phyloP scores from a whole-genome alignment of 2,888 invertebrate species.

The Hydropsyche betteni region DNA sequence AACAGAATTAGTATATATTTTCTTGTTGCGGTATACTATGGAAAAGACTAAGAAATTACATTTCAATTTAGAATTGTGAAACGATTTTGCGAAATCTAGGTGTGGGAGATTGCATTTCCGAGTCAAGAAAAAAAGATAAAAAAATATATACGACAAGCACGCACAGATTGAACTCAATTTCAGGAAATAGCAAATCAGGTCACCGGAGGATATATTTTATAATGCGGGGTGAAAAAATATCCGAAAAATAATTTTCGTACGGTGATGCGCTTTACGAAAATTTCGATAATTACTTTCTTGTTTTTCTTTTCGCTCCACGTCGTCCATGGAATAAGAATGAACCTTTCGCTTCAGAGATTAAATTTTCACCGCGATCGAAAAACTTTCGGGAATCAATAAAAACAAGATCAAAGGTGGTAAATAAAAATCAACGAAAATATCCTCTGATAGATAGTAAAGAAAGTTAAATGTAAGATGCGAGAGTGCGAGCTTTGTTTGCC shows the following conservation, averaged over 20 bases:
- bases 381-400: constrained; percentile 22
- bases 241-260: too few species aligned
- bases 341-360: neutral
- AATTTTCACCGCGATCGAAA: constrained; percentile 15
- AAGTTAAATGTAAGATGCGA: neutral
- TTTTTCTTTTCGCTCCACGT: too few species aligned
- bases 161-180: too few species aligned
- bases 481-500: constrained; percentile 16
- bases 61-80: constrained; percentile 20
- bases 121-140: neutral
- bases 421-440: constrained; percentile 3
- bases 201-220: too few species aligned
- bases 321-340: neutral
- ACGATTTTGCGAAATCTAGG: constrained; percentile 9
- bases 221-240: too few species aligned
- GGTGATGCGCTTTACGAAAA: too few species aligned
- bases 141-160: too few species aligned
- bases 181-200: too few species aligned
- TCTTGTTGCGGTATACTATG: neutral
- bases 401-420: constrained; percentile 24
- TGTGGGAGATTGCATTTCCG: constrained; percentile 26
- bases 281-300: too few species aligned
- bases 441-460: neutral
- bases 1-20: neutral
- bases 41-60: neutral